Base-by-base conservation (phyloP, 2,113 vertebrate genomes). In the Phrynosoma blainvillii region DNA sequence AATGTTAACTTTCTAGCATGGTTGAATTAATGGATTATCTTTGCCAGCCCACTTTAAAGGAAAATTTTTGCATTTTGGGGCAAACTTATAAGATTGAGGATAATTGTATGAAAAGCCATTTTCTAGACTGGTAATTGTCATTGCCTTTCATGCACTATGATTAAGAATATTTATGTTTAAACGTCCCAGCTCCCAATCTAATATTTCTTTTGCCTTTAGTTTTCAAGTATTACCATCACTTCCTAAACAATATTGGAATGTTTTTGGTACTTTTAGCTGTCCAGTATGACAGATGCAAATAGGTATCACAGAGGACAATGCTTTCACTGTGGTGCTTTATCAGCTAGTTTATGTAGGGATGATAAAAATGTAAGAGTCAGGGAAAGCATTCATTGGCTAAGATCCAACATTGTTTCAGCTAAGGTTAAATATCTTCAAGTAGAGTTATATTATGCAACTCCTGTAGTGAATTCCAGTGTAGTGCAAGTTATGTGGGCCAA, bases 1-100 rank as follows among this genome's bases (percentile, higher is more conserved):
- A 85, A 25, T 92, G 93, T 95, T 93, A 93, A 94, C 92, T 95
- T 94, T 93, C 87, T 85, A 91, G 77, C 79, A 84, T 89, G 93
- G 89, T 90, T 95, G 95, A 96, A 96, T 95, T 96, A 96, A 96
- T 95, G 91, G 88, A 92, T 89, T 96, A 93, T 93, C 84, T 92
- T 91, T 92, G 86, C 88, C 88, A 93, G 83, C 88, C 92, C 82
- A 82, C 90, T 93, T 95, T 89, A 90, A 92, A 89, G 85, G 84
- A 83, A 91, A 94, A 84, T 90, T 91, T 95, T 90, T 83, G 54
- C 90, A 92, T 36, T 36, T 83, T 47, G 59, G 92, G 91, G 84
- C 88, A 94, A 95, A 93, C 88, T 93, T 94, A 83, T 91, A 71
- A 92, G 90, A 75, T 66, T 84, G 76, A 85, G 85, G 94, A 92